These are phyloP conservation scores for Pelecanoides urinatrix DNA, from an alignment of 2,113 vertebrate genomes.

Conservation along the genomic window DNA sequence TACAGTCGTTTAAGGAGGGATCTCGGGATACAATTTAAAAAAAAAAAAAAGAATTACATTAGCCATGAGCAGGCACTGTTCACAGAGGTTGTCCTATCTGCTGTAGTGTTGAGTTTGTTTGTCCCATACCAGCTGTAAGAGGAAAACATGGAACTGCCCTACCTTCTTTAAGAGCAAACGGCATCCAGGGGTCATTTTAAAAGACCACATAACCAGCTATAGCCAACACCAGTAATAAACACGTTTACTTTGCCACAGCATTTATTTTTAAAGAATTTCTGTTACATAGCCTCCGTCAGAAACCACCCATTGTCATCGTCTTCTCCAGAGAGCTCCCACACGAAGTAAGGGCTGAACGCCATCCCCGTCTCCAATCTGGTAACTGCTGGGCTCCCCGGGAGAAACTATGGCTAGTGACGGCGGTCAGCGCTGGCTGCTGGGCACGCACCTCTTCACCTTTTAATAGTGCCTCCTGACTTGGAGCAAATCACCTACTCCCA, in stretches of 20 bases:
- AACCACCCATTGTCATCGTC: background rate
- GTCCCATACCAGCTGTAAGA: background rate
- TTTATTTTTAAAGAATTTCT: background rate
- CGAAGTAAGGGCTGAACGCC: background rate
- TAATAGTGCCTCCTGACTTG: background rate
- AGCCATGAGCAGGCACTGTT: background rate
- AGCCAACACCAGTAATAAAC: background rate
- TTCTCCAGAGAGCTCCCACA: background rate
- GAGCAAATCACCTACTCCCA: background rate
- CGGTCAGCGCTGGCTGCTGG: background rate
- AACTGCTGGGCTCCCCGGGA: accelerated
- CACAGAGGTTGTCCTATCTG: background rate
- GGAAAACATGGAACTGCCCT: background rate
- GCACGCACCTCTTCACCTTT: background rate
- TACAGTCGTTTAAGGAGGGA: background rate
- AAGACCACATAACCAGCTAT: background rate
- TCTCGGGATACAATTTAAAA: background rate
- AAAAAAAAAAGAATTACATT: background rate
- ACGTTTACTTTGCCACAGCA: background rate
- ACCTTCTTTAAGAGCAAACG: background rate
- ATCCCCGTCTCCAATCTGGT: background rate
- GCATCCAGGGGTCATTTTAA: background rate
- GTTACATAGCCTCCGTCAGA: background rate
- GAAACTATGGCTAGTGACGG: background rate
- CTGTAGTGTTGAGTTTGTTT: background rate